Evolutionary conservation across 2,797 vertebrate genomes (phyloP).

Genomic region (Natrix natrix): DNA sequence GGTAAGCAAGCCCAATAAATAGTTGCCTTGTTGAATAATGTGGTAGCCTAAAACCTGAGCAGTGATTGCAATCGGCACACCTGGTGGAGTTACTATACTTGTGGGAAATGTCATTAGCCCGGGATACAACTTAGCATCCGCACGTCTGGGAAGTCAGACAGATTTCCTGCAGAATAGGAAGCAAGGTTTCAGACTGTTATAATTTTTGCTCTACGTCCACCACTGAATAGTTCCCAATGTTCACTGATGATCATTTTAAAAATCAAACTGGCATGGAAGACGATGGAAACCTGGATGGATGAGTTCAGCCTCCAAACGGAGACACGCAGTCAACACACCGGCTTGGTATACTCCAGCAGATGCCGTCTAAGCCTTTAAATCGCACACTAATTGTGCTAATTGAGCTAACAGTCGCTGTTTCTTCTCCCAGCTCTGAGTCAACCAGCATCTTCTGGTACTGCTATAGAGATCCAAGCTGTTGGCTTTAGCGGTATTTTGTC

Average conservation of each 20-base stretch:
- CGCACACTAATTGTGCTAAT: conserved; percentile 78
- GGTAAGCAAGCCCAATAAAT: background rate
- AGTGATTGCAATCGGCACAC: background rate
- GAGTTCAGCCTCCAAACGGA: conserved; percentile 47
- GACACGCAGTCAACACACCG: conserved; percentile 52
- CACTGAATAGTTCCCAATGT: background rate
- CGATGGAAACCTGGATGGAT: conserved; percentile 42
- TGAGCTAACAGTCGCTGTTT: conserved; percentile 79
- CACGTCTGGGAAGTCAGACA: background rate
- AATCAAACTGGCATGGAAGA: conserved; percentile 10
- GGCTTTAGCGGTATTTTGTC: conserved; percentile 80
- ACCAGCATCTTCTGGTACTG: conserved; percentile 76
- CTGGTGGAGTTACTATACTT: background rate
- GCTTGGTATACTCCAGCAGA: conserved; percentile 69
- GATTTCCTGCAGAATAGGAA: conserved; percentile 29
- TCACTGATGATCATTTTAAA: conserved; percentile 11
- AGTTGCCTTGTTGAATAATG: background rate
- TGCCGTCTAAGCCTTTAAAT: conserved; percentile 78
- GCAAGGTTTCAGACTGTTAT: conserved; percentile 19
- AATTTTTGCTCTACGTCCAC: background rate
- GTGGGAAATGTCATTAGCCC: background rate
- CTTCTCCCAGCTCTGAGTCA: conserved; percentile 74
- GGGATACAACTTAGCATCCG: conserved; percentile 10
- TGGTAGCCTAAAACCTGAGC: background rate
- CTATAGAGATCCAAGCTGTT: conserved; percentile 82